Conservation (phyloP, 1,140 invertebrate species). For the Drosophila saltans region DNA sequence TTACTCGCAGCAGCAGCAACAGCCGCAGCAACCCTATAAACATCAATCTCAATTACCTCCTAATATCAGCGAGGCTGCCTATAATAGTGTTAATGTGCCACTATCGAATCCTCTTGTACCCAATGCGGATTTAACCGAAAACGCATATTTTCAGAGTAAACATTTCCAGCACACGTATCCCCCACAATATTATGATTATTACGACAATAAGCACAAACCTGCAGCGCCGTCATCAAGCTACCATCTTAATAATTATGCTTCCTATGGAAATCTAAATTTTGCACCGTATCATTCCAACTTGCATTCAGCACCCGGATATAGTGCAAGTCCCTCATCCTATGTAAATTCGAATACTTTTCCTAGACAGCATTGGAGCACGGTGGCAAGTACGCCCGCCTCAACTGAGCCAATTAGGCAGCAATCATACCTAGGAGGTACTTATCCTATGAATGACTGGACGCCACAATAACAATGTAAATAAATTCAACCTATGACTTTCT, state of each 20-base stretch:
- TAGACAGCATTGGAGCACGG: slow-evolving; percentile 67
- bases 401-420: slow-evolving; percentile 66
- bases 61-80: slow-evolving; percentile 35
- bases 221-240: slow-evolving; percentile 50
- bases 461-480: slow-evolving; percentile 67
- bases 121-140: slow-evolving; percentile 47
- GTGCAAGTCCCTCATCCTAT: slow-evolving; percentile 59
- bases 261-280: slow-evolving; percentile 70
- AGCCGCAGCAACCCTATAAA: slow-evolving; percentile 46
- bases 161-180: slow-evolving; percentile 64
- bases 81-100: slow-evolving; percentile 58
- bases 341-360: slow-evolving; percentile 71
- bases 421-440: slow-evolving; percentile 65
- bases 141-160: slow-evolving; percentile 60
- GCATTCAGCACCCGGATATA: slow-evolving; percentile 58
- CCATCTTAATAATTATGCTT: slow-evolving; percentile 68
- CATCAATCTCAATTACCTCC: slow-evolving; percentile 55
- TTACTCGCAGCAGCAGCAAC: slow-evolving; percentile 42
- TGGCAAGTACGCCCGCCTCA: slow-evolving; percentile 59
- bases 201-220: slow-evolving; percentile 72
- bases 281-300: slow-evolving; percentile 73
- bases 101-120: slow-evolving; percentile 44
- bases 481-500: slow-evolving; percentile 25
- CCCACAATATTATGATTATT: slow-evolving; percentile 74
- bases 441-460: slow-evolving; percentile 69